Base-by-base conservation (phyloP, 2,113 vertebrate genomes). In the Serranochromis macrocephalus region DNA sequence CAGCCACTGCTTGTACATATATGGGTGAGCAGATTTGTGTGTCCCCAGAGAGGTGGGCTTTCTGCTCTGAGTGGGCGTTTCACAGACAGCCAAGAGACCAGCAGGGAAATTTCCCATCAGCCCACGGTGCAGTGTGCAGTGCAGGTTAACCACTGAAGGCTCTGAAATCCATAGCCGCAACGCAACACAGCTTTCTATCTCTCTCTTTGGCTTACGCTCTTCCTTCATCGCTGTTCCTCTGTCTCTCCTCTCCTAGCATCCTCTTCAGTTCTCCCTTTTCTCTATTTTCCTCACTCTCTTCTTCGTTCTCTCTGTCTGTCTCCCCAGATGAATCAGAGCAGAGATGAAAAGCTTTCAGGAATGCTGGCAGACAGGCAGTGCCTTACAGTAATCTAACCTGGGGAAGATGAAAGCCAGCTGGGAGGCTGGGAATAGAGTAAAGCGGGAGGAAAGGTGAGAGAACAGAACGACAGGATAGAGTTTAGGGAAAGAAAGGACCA, bases 361-460 rank as follows among this genome's bases (percentile, higher is more conserved):
- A 95, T 93, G 88, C 93, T 95, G 94, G 94, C 94, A 95, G 96
- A 95, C 94, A 95, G 94, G 88, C 94, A 95, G 92, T 93, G 92
- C 92, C 95, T 96, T 95, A 96, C 93, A 92, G 95, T 96, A 95
- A 96, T 96, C 95, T 96, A 95, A 96, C 95, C 95, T 95, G 93
- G 92, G 87, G 90, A 93, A 94, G 94, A 96, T 96, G 94, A 95
- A 95, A 96, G 95, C 93, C 92, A 83, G 87, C 82, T 91, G 92
- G 93, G 94, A 91, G 85, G 82, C 91, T 91, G 91, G 91, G 91
- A 93, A 92, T 93, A 91, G 87, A 91, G 86, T 10, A 14, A 83
- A 66, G 83, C 80, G 78, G 54, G 58, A 36, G 42, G 3, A 78
- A 87, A 83, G 90, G 92, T 93, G 92, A 92, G 90, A 89, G 84